phyloP scores from a whole-genome alignment of 2,113 vertebrate species.

The Eclectus roratus region DNA sequence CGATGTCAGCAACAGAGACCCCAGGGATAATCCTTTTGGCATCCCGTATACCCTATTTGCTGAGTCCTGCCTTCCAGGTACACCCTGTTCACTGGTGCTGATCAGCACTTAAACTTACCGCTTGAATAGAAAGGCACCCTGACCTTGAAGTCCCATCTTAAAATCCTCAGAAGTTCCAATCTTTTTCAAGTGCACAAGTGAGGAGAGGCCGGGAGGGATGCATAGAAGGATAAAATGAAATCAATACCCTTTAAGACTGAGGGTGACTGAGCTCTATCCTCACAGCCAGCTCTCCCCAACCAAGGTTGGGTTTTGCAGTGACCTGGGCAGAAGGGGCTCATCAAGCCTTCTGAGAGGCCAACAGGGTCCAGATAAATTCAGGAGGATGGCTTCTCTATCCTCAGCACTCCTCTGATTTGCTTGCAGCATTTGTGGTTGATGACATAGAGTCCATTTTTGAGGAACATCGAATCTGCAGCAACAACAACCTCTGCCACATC shows the following conservation, averaged over 20 bases:
- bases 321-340: background rate
- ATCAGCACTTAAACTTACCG: background rate
- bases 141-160: background rate
- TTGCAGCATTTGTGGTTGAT: constrained; percentile 65
- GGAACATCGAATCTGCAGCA: constrained; percentile 84
- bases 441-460: constrained; percentile 83
- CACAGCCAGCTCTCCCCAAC: background rate
- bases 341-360: background rate
- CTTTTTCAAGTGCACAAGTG: background rate
- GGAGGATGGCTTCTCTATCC: background rate
- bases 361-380: background rate
- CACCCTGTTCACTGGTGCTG: background rate
- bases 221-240: background rate
- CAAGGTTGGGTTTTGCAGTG: background rate
- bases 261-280: background rate
- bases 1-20: constrained; percentile 83
- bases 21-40: constrained; percentile 77
- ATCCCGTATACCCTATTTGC: constrained; percentile 80
- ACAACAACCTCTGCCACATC: constrained; percentile 57
- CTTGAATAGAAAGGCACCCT: background rate
- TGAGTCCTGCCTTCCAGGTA: constrained; percentile 87
- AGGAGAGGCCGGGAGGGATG: background rate
- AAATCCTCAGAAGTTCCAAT: background rate
- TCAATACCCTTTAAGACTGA: background rate
- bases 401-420: constrained; percentile 45